Evolutionary conservation across 2,888 invertebrate genomes (phyloP).

Genomic region (Melanophora roralis): DNA sequence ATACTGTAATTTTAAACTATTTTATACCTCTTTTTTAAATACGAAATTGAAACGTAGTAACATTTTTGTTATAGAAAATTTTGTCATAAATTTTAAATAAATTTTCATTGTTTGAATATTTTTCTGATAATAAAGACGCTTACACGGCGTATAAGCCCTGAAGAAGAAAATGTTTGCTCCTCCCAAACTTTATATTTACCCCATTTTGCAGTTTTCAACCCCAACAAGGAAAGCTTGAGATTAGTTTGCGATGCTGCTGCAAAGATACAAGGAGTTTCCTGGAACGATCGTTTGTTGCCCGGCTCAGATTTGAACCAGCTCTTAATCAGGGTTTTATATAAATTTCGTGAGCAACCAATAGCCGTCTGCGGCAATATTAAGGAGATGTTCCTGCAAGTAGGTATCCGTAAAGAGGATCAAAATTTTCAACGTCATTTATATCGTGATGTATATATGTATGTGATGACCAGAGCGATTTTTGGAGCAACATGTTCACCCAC

Average conservation of each 20-base stretch:
- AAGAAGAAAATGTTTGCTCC: background rate
- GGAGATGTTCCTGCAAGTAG: too few species aligned
- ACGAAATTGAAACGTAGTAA: too few species aligned
- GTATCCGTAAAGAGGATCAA: too few species aligned
- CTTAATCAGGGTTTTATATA: background rate
- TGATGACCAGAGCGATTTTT: conserved; percentile 2
- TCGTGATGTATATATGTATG: background rate
- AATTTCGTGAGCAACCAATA: background rate
- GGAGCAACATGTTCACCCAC: conserved; percentile 12
- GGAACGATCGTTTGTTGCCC: background rate
- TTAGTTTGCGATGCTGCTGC: background rate
- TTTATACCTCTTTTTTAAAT: too few species aligned
- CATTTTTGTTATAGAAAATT: too few species aligned
- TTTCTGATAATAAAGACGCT: too few species aligned
- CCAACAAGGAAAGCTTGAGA: background rate
- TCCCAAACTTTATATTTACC: background rate
- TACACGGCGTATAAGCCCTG: background rate
- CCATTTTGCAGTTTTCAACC: background rate
- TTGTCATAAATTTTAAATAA: too few species aligned
- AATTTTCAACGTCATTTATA: too few species aligned
- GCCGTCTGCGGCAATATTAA: background rate
- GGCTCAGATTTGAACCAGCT: background rate
- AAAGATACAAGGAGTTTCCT: background rate
- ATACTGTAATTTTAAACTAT: too few species aligned
- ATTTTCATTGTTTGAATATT: too few species aligned